Base-by-base conservation (phyloP, 1,140 invertebrate genomes). In the Anastrepha obliqua region DNA sequence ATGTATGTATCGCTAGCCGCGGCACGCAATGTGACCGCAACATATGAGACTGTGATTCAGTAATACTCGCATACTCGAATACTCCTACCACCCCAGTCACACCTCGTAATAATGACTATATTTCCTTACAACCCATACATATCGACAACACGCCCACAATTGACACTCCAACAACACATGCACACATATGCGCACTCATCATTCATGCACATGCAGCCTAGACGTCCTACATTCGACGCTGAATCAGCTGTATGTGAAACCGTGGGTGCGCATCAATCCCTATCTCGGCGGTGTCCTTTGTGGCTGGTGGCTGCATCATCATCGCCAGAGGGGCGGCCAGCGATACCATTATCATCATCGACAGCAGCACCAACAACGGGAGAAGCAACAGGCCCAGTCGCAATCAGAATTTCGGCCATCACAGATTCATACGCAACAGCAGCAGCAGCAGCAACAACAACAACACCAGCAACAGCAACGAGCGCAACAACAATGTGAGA, bases 181-280 rank as follows among this genome's bases (percentile, higher is more conserved):
- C 29, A 47, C 42, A 65, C 67, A 74, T 59, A 42, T 62, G 20
- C 44, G 17, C 42, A 67, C 44, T 15, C 86, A 13, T 51, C 42
- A 11, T 74, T 9, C 2, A 13, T 44, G 11, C 11, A 44, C 44
- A 5, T 17, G 70, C 78, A 90, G 89, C 62, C 87, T 88, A 17
- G 89, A 90, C 59, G 87, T 88, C 44, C 78, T 88, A 59, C 85
- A 88, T 64, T 74, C 51, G 8, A 90, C 89, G 8, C 78, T 89
- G 17, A 88, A 88, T 86, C 78, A 88, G 60, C 62, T 90, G 62
- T 90, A 90, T 64, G 89, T 89, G 7, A 89, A 89, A 44, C 89
- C 89, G n/a, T 90, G 89, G 89, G 88, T 88, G 29, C 88, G 89
- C 17, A 78, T 88, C 58, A 85, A 70, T 13, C 89, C 89, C 2